Conservation (phyloP, 1,140 invertebrate species). For the Panulirus ornatus region DNA sequence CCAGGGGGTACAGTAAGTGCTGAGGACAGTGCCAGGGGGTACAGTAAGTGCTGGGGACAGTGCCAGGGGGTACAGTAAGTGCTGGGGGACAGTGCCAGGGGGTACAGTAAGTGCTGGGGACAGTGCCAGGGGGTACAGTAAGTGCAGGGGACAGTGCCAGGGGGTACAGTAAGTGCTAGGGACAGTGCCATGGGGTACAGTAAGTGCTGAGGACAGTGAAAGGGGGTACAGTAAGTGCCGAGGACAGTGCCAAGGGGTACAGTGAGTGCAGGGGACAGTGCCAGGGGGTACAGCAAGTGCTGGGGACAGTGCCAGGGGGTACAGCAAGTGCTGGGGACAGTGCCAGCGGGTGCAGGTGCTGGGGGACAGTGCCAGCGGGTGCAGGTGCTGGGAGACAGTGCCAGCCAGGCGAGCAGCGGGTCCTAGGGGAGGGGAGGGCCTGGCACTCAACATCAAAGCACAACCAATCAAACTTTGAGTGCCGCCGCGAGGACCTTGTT, state of each 20-base stretch:
- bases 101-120: background rate
- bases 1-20: slow-evolving; percentile 2
- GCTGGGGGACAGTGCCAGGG: background rate
- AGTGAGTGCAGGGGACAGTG: too few relatives aligned
- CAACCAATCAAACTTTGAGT: slow-evolving; percentile 59
- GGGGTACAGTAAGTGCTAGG: background rate
- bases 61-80: background rate
- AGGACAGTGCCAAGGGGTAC: too few relatives aligned
- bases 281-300: too few relatives aligned
- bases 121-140: background rate
- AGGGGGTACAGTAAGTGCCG: too few relatives aligned
- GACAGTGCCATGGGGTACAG: slow-evolving; percentile 28
- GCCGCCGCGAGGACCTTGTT: slow-evolving; percentile 32
- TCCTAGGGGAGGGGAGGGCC: background rate
- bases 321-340: too few relatives aligned
- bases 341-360: background rate
- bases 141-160: background rate
- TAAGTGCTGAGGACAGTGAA: too few relatives aligned
- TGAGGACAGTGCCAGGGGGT: slow-evolving; percentile 16
- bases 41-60: background rate
- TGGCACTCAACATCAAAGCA: slow-evolving; percentile 57
- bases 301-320: too few relatives aligned
- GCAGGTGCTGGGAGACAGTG: slow-evolving; percentile 6
- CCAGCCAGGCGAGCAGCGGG: slow-evolving; percentile 32
- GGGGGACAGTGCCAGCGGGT: background rate